Percentiles rank a stretch among this genome's conserved stretches.
phyloP scores from a whole-genome alignment of 2,888 invertebrate genomes.

The Pyrocoelia pectoralis region DNA sequence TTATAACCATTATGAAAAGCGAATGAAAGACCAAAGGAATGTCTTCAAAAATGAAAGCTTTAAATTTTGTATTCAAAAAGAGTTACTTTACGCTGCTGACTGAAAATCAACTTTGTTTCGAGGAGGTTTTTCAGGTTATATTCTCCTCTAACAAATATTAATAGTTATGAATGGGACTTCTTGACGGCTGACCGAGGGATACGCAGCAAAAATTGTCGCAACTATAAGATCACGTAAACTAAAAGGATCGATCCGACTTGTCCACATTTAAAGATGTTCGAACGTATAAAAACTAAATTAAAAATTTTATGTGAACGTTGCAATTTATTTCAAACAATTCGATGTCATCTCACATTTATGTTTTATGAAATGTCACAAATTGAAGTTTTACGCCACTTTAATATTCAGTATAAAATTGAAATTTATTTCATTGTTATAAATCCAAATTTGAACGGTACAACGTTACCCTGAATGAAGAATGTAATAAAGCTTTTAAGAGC shows the following conservation, averaged over 20 bases:
- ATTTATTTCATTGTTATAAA: neutral
- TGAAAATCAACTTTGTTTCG: neutral
- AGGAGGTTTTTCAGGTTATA: neutral
- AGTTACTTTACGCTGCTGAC: neutral
- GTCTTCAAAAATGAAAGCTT: neutral
- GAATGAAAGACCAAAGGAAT: neutral
- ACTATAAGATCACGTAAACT: neutral
- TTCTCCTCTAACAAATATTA: too few relatives aligned
- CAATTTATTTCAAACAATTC: neutral
- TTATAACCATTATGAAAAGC: too few relatives aligned
- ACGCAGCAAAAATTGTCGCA: neutral
- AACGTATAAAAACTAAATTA: neutral
- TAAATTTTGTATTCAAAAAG: neutral
- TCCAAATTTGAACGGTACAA: neutral
- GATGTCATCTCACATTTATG: neutral
- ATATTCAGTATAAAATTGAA: neutral
- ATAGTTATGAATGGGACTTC: too few relatives aligned
- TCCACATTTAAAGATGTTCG: neutral
- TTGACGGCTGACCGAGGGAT: too few relatives aligned
- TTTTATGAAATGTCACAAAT: neutral
- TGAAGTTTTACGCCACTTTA: neutral
- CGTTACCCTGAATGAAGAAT: neutral
- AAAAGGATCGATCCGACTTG: too few relatives aligned
- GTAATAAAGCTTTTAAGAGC: constrained; percentile 1
- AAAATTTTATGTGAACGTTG: neutral